Conservation (phyloP, 2,797 vertebrate genomes). For the Diglossa cyanea region DNA sequence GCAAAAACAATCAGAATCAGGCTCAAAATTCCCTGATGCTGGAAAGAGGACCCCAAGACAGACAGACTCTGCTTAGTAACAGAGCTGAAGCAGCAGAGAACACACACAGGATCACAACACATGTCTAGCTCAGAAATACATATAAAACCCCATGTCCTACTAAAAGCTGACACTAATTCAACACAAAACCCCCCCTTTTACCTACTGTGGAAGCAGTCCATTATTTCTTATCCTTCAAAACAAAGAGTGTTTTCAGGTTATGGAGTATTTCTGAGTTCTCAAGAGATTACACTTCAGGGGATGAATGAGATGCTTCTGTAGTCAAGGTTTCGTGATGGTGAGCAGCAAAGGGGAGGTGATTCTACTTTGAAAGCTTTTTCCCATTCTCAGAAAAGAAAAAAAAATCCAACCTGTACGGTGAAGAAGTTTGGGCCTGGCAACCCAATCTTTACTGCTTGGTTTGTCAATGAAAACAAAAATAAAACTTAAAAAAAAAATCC, state of each 20-base stretch:
- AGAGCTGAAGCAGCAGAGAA: neutral
- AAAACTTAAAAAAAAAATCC: conserved; percentile 56
- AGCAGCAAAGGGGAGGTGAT: neutral
- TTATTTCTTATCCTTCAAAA: conserved; percentile 48
- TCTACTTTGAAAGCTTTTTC: conserved; percentile 34
- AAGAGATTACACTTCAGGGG: conserved; percentile 12
- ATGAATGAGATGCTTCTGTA: conserved; percentile 3
- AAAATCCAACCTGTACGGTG: neutral
- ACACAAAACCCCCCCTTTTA: conserved; percentile 21
- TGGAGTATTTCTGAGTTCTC: conserved; percentile 23
- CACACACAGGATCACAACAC: neutral
- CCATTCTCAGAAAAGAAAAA: neutral
- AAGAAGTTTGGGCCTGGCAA: neutral
- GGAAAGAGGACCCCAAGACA: neutral
- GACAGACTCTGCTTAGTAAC: neutral
- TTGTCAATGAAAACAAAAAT: conserved; percentile 68
- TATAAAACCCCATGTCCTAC: neutral
- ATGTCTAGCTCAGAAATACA: conserved; percentile 21
- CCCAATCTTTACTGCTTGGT: conserved; percentile 47
- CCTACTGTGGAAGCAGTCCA: conserved; percentile 3
- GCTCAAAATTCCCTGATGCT: neutral
- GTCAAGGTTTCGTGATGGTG: neutral
- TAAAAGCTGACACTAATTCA: conserved; percentile 55
- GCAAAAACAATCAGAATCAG: neutral
- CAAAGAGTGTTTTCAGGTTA: conserved; percentile 25